Evolutionary conservation across 2,888 invertebrate species (phyloP), one percentile per base, ranked within the genome.

Genomic region (Lycaena phlaeas): DNA sequence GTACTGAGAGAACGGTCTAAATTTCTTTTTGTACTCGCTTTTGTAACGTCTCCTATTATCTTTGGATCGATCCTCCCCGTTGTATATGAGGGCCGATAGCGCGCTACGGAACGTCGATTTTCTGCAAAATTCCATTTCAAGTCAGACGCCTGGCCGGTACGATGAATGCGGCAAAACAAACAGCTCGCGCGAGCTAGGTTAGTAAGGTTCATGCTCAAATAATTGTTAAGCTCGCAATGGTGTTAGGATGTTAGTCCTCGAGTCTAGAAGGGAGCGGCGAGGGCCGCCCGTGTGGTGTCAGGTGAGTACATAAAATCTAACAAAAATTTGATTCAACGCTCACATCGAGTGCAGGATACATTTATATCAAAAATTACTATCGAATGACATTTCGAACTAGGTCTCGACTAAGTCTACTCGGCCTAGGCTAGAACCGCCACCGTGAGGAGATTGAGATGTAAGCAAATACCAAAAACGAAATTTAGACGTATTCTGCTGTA

Each of bases 1-100:
- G 84, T 92, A 92, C 72, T 91, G 89, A 64, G 90, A 90, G 86
- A 92, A 92, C 70, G 92, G 91, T 81, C 90, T 89, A 87, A 90
- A 92, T 85, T 91, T 90, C 87, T 92, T 90, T 86, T 89, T 90
- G 86, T 92, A 92, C 86, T 92, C 92, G 70, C 90, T 90, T 85
- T 90, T 89, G 84, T 89, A 88, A 81, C 87, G 88, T 79, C 88
- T 88, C 75, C 87, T 87, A 76, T 84, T 79, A 85, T 76, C 86
- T 87, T 79, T 87, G 87, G 76, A 85, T 86, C 75, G 87, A 78
- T 78, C 87, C 86, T 74, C 86, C 78, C 73, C 82, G 79, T 78
- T 82, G 79, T 81, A 81, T 79, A 84, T 85, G 79, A 85, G 77
- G 69, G 85, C 82, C 71, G 82, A 81, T 77, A 85, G 79, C 76